phyloP scores from a whole-genome alignment of 2,113 vertebrate species.

The Cyanoramphus novaezelandiae region DNA sequence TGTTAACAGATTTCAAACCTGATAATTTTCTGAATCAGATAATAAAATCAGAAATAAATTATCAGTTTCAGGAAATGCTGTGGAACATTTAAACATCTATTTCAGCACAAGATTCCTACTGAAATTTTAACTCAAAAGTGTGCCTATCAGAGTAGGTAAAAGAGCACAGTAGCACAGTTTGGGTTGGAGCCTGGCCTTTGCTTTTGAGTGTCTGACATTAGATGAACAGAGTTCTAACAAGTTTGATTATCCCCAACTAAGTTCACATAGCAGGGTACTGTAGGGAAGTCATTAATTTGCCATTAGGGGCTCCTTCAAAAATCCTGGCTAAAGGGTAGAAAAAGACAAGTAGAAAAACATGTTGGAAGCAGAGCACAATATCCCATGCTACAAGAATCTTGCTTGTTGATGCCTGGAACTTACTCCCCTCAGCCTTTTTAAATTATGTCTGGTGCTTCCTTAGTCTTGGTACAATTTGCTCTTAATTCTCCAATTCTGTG shows the following conservation, averaged over 20 bases:
- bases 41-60: not conserved
- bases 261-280: not conserved
- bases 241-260: not conserved
- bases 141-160: not conserved
- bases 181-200: not conserved
- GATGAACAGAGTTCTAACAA: not conserved
- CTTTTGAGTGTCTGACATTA: not conserved
- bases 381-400: not conserved
- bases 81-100: not conserved
- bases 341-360: not conserved
- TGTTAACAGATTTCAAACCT: not conserved
- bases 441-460: not conserved
- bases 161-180: not conserved
- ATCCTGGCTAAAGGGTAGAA: not conserved
- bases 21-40: not conserved
- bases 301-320: not conserved
- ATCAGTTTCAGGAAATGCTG: not conserved
- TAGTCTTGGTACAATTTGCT: not conserved
- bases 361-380: not conserved
- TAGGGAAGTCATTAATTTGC: not conserved
- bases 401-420: not conserved
- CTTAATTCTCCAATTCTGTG: not conserved
- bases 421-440: not conserved
- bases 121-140: not conserved
- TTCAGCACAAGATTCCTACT: not conserved